Evolutionary conservation across 2,797 vertebrate species (phyloP), one percentile per base, ranked within the genome.

Genomic region (Crenichthys baileyi): DNA sequence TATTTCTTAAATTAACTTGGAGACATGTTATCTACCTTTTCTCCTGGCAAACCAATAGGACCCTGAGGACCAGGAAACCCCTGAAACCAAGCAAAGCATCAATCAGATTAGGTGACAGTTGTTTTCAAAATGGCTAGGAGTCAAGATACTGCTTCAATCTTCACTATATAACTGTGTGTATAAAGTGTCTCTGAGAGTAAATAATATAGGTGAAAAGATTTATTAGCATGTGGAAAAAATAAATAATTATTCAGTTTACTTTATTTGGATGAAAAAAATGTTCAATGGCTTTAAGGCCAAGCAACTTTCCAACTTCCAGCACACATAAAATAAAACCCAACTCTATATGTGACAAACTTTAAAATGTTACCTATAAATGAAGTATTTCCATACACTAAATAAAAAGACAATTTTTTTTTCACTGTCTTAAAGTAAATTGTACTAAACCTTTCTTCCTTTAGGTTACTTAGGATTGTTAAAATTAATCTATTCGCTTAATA

Each of bases 51-150:
- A 76, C 98, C 98, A 0, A 99, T 96, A 44, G 90, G 92, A 76
- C 98, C 98, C 93, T 99, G 98, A 70, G 98, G 93, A 78, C 98
- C 98, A 0, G 95, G 93, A 75, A 97, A 94, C 48, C 98, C 98
- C 98, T 99, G 88, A 0, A 79, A 79, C 83, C 81, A 88, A 91
- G 91, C 72, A 91, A 81, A 92, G 76, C 65, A 89, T 88, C 81
- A 87, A 87, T 92, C 84, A 92, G 81, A 74, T 89, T 85, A 85
- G 81, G 65, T 81, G 82, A 91, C 78, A 87, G 46, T 84, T 72
- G 73, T 80, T 29, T 68, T 22, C 53, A 22, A 77, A 76, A 77
- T 9, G 11, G 53, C 72, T 75, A 39, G 24, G 22, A 72, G 79
- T 18, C n/a, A 26, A 70, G 48, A 51, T 73, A 68, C 50, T 41